Evolutionary conservation across 2,797 vertebrate genomes (phyloP), one percentile per base, ranked within the genome.

Genomic region (Poeciliopsis infans): DNA sequence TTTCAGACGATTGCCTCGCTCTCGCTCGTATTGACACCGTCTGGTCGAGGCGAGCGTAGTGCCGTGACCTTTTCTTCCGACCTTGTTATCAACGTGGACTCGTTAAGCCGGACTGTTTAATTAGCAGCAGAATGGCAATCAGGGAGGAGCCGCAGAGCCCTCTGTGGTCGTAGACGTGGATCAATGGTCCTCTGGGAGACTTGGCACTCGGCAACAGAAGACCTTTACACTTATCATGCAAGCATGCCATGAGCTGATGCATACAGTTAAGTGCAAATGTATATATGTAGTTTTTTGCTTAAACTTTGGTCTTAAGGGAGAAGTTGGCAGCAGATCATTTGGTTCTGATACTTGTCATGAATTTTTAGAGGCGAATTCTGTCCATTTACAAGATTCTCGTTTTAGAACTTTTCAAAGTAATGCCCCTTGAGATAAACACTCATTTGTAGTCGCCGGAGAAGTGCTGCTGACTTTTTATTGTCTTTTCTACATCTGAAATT

Each of bases 31-130:
- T 88, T 88, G 90, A 92, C 86, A 23, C 47, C 23, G 85, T 91
- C 88, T 87, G 57, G 74, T 72, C 83, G 87, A 87, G 86, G 83
- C 2, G 70, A 84, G 85, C 41, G 1, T 74, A 86, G 90, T 78
- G 20, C 80, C 78, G 45, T 93, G 92, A 94, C 93, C 93, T 94
- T 95, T 94, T 82, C 83, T 18, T 84, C 85, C 86, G 82, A 87
- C 90, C 93, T 93, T 82, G 91, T 94, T 93, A 93, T 84, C 86
- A 76, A 77, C 23, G 77, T 39, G 80, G 88, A 84, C 89, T 92
- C 89, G 85, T 94, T 93, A 93, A 90, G 82, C 79, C 53, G 71
- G 84, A 77, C 90, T 91, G 91, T 93, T 94, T 94, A 93, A 94
- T 94, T 95, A 94, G 91, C 89, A 75, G 86, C 10, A 47, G 84